Evolutionary conservation across 2,113 vertebrate genomes (phyloP), one percentile per base, ranked within the genome.

Genomic region (Alosa alosa): DNA sequence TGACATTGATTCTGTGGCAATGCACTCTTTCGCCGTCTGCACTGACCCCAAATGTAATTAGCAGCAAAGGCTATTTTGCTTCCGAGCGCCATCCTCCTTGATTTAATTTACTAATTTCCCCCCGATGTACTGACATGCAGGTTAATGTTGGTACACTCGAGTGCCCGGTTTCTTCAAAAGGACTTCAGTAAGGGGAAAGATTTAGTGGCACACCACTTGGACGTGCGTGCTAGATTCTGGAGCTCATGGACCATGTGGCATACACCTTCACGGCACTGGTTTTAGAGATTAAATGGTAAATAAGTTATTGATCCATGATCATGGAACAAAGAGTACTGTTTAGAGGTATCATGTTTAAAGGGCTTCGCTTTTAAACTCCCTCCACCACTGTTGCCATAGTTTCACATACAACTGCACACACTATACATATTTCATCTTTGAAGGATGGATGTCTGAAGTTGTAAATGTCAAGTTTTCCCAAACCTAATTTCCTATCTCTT

Each of bases 41-140:
- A 44, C 52, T 50, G 31, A 50, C 82, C 46, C 64, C 2, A 41
- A 83, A 84, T 82, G 57, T 81, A 84, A 88, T 88, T 86, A 88
- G 57, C 45, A 25, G 81, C 81, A 68, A 57, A 50, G 81, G 49
- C 22, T 75, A 82, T 85, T 36, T 83, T 44, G 64, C 83, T 78
- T 22, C 57, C 20, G 85, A 86, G 45, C 82, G 10, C 44, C 68
- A 39, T 75, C 15, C 81, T 84, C 64, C 83, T 44, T 84, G 49
- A 84, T 86, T 88, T 84, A 83, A 88, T 88, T 86, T 39, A 68
- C 36, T 85, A 39, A 82, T 86, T 82, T 83, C 47, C 44, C 44
- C 84, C 72, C 31, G 6, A 75, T 55, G 78, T 55, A 44, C 72
- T 31, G 81, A 84, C 46, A 81, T 81, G 46, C 84, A 44, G 25